Evolutionary conservation across 2,888 invertebrate species (phyloP), one percentile per base, ranked within the genome.

Genomic region (Epicampocera succincta): DNA sequence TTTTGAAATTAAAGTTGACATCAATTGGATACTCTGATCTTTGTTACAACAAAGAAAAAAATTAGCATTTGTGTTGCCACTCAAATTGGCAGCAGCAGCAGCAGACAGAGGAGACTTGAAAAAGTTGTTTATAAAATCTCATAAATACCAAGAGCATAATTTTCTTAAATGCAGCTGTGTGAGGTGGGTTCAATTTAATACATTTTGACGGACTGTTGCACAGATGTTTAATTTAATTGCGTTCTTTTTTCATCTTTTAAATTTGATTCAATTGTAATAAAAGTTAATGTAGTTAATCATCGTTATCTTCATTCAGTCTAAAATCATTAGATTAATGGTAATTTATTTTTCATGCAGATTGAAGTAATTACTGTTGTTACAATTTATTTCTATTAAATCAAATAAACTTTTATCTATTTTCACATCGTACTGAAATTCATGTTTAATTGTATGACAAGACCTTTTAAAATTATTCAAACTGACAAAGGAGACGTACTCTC

Each of bases 251-350:
- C 52, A 38, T 48, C 29, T 50, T 72, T 17, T n/a, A 66, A 54
- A 54, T 71, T 75, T 54, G 72, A 66, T 76, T 77, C 54, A 78
- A 78, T 82, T 69, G 74, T 48, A 82, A 78, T 82, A 78, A 74
- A 82, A 82, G 48, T 61, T 74, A 77, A 78, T 75, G 50, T 40
- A 52, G 74, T 65, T 78, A 74, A 78, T 82, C 65, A 60, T 77
- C 61, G 52, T 74, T 73, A 77, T 68, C 13, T 44, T 60, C 50
- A 72, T 60, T 13, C 12, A 72, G 72, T 68, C 66, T 3, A 68
- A 63, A 40, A 60, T 15, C 68, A 56, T 69, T 65, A 73, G 50
- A 56, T 40, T 68, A 46, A 21, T 11, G 21, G 48, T 54, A 38
- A 19, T 56, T 68, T 71, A 69, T 69, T 71, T 48, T 68, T 52